A percentile compares a stretch with the other conserved stretches of the same genome.
Evolutionary conservation across 2,888 invertebrate species (phyloP).

Genomic region (Diabrotica balteata): DNA sequence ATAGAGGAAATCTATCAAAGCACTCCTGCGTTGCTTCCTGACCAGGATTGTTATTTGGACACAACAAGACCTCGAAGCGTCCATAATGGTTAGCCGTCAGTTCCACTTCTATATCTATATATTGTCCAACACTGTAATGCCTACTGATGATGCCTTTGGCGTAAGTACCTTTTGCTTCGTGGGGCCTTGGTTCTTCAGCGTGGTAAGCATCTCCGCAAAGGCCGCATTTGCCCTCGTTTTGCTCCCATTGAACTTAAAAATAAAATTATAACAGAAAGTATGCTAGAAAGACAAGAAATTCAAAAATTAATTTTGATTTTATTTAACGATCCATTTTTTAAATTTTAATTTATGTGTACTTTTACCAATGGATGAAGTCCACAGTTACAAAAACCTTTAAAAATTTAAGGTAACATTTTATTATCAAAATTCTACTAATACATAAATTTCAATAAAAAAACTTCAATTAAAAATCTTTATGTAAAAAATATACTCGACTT

Average conservation of each 20-base stretch:
- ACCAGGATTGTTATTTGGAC: constrained; percentile 83
- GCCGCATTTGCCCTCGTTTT: constrained; percentile 86
- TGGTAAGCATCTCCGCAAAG: constrained; percentile 89
- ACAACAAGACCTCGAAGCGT: constrained; percentile 83
- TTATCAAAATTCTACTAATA: too few species aligned
- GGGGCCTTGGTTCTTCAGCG: constrained; percentile 75
- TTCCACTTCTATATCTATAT: constrained; percentile 85
- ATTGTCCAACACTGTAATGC: constrained; percentile 85
- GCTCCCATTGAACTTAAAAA: constrained; percentile 81
- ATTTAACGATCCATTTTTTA: too few species aligned
- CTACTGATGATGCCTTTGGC: constrained; percentile 85
- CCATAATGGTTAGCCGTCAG: constrained; percentile 91
- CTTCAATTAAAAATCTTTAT: too few species aligned
- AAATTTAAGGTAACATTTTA: too few species aligned
- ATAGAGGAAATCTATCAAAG: constrained; percentile 80
- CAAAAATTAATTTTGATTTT: too few species aligned
- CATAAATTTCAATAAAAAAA: too few species aligned
- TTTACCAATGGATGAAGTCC: too few species aligned
- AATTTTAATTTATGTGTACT: too few species aligned
- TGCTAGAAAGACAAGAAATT: too few species aligned
- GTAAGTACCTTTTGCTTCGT: constrained; percentile 87
- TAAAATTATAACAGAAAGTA: neutral
- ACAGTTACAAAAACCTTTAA: too few species aligned
- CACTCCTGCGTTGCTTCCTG: constrained; percentile 83
- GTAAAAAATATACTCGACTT: constrained; percentile 29